These are phyloP conservation scores for Dryas iulia DNA, from an alignment of 1,140 invertebrate genomes.

Conservation along the genomic window DNA sequence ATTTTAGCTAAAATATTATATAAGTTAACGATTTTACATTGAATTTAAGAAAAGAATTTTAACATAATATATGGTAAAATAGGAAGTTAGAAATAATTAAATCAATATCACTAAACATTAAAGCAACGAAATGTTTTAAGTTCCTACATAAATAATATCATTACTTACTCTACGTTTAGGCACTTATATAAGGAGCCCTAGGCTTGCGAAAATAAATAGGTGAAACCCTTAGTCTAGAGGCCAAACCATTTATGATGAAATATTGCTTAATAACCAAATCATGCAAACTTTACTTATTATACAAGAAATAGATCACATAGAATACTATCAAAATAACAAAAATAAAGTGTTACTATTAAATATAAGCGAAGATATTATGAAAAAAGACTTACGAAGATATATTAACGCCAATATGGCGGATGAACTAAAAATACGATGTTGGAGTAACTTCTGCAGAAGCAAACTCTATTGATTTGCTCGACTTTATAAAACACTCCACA, in stretches of 20 bases:
- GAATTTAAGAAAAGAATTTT: slow-evolving; percentile 2
- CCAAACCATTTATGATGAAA: slow-evolving; percentile 63
- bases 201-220: slow-evolving; percentile 14
- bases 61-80: slow-evolving; percentile 9
- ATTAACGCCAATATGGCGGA: slow-evolving; percentile 80
- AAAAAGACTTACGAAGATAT: slow-evolving; percentile 79
- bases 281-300: slow-evolving; percentile 60
- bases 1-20: slow-evolving; percentile 2
- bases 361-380: slow-evolving; percentile 72
- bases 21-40: slow-evolving; percentile 18
- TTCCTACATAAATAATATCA: not conserved
- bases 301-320: slow-evolving; percentile 48
- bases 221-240: slow-evolving; percentile 45
- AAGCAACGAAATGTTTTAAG: not conserved
- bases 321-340: slow-evolving; percentile 59
- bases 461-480: slow-evolving; percentile 71
- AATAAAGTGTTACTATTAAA: slow-evolving; percentile 51
- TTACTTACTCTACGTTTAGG: not conserved
- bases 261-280: slow-evolving; percentile 52
- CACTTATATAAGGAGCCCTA: slow-evolving; percentile 15
- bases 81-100: slow-evolving; percentile 12
- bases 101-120: not conserved
- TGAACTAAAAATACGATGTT: slow-evolving; percentile 80
- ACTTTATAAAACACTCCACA: slow-evolving; percentile 69
- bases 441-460: slow-evolving; percentile 67